Evolutionary conservation across 2,888 invertebrate species (phyloP).

Genomic region (Pristionchus exspectatus): DNA sequence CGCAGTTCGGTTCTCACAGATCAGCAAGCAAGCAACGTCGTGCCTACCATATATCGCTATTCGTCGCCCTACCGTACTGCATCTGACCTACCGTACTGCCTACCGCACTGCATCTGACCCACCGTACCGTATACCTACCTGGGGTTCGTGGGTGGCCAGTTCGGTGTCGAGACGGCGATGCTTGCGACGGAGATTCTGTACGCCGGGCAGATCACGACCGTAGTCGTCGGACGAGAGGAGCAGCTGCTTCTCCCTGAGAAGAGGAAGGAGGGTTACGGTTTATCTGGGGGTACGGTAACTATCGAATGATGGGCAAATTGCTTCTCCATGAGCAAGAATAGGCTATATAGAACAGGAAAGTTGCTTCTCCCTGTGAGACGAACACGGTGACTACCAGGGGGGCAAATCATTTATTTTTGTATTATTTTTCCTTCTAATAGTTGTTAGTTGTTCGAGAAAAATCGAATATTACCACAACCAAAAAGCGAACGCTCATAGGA

Average conservation of each 20-base stretch:
- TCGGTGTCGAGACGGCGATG: constrained; percentile 99
- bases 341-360: too few relatives aligned
- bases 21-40: too few relatives aligned
- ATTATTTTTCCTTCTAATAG: too few relatives aligned
- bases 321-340: background rate
- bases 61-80: too few relatives aligned
- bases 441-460: too few relatives aligned
- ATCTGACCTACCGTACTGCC: constrained; percentile 84
- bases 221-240: constrained; percentile 98
- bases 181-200: constrained; percentile 98
- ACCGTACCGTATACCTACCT: constrained; percentile 78
- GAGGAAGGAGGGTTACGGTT: background rate
- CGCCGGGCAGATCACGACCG: constrained; percentile 96
- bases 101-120: background rate
- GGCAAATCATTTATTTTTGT: too few relatives aligned
- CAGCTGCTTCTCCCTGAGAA: constrained; percentile 91
- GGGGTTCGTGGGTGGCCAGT: constrained; percentile 96
- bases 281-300: background rate
- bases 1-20: too few relatives aligned
- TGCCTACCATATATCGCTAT: too few relatives aligned
- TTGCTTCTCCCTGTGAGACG: too few relatives aligned
- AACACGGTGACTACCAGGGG: too few relatives aligned
- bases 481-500: too few relatives aligned
- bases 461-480: too few relatives aligned
- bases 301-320: background rate